A percentile compares a stretch with the other conserved stretches of the same genome.
phyloP scores from a whole-genome alignment of 2,888 invertebrate genomes.

The Agriopis marginaria region DNA sequence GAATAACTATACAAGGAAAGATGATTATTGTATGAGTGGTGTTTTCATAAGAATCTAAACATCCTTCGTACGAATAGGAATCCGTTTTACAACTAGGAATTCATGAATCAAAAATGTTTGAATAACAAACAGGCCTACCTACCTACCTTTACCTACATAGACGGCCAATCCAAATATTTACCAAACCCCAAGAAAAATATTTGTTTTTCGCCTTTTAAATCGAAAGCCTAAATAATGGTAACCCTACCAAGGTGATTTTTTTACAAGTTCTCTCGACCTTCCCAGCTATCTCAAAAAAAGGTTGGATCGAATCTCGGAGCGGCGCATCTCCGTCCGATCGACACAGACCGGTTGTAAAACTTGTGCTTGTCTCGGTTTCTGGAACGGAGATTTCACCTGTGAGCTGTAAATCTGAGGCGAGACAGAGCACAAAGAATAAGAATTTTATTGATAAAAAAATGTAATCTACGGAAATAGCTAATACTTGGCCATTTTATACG shows the following conservation, averaged over 20 bases:
- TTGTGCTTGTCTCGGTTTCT: slow-evolving; percentile 53
- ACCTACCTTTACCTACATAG: too few species aligned
- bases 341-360: slow-evolving; percentile 56
- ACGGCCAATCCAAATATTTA: too few species aligned
- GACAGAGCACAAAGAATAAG: slow-evolving; percentile 2
- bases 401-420: slow-evolving; percentile 7
- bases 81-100: not conserved
- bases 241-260: slow-evolving; percentile 40
- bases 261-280: slow-evolving; percentile 52
- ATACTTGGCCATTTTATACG: not conserved
- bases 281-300: slow-evolving; percentile 44
- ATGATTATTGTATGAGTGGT: too few species aligned
- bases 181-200: too few species aligned
- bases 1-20: too few species aligned
- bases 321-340: slow-evolving; percentile 53
- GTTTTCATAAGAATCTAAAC: not conserved
- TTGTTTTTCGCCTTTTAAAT: too few species aligned
- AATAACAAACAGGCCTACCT: too few species aligned
- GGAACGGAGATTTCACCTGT: slow-evolving; percentile 64
- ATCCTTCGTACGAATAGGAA: not conserved
- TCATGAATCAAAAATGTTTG: not conserved
- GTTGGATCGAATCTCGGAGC: slow-evolving; percentile 37
- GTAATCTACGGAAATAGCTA: not conserved
- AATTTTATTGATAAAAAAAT: slow-evolving; percentile 9
- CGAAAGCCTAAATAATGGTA: slow-evolving; percentile 6